These are phyloP conservation scores for Bacillus rossius DNA, from an alignment of 1,140 invertebrate species.

Conservation along the genomic window DNA sequence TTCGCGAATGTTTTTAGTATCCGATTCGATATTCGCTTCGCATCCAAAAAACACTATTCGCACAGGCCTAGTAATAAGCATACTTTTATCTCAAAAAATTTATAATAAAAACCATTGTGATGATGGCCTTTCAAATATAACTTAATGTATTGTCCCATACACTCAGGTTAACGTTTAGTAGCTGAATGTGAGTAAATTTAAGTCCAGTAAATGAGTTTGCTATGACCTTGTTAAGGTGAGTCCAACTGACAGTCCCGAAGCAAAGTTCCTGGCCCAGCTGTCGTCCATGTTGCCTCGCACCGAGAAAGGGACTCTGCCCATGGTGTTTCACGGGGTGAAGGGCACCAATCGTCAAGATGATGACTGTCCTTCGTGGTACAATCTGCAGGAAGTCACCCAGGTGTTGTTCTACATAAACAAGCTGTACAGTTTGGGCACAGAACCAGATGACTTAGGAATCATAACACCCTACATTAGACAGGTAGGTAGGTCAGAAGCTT, in stretches of 20 bases:
- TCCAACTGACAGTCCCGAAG: constrained; percentile 32
- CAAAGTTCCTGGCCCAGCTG: constrained; percentile 25
- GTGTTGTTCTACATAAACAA: constrained; percentile 52
- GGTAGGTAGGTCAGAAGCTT: constrained; percentile 43
- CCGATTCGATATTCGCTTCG: no score
- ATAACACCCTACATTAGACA: constrained; percentile 92
- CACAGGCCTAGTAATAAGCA: no score
- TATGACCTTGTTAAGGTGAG: constrained; percentile 37
- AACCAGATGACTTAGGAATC: constrained; percentile 74
- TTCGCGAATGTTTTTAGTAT: no score
- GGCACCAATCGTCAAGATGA: constrained; percentile 65
- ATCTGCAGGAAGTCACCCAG: constrained; percentile 75
- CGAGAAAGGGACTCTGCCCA: constrained; percentile 41
- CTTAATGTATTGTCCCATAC: no score
- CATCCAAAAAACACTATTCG: no score
- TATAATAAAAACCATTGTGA: no score
- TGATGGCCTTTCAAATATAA: no score
- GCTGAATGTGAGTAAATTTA: no score
- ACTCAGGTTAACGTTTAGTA: no score
- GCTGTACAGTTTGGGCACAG: constrained; percentile 58
- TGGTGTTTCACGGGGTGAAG: constrained; percentile 78
- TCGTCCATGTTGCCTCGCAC: constrained; percentile 20
- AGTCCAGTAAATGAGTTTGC: no score
- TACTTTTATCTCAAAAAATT: no score
- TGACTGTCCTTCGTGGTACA: constrained; percentile 87